Percentiles rank a stretch among this genome's conserved stretches.
Conservation (phyloP, 2,797 vertebrate species). For the Rhynchotus rufescens region DNA sequence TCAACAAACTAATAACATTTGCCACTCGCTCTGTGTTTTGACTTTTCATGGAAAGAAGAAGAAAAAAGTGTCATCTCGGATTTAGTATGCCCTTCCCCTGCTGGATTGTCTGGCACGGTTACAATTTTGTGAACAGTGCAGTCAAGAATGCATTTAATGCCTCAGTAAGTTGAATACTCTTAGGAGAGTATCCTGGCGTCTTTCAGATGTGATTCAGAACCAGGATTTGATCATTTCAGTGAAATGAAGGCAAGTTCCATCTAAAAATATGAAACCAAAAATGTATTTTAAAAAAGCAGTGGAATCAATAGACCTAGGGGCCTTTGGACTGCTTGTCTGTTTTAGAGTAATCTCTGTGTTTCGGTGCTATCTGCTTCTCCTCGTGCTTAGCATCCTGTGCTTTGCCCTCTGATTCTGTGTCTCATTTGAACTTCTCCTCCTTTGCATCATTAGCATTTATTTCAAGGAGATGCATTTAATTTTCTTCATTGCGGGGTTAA, state of each 20-base stretch:
- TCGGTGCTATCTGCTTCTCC: neutral
- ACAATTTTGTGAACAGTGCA: neutral
- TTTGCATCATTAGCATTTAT: neutral
- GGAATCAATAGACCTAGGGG: neutral
- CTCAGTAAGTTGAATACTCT: neutral
- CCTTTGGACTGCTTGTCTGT: neutral
- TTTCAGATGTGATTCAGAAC: neutral
- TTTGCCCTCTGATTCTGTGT: neutral
- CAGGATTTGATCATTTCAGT: neutral
- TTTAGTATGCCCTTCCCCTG: neutral
- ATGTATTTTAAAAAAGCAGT: neutral
- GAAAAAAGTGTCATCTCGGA: neutral
- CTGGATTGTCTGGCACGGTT: neutral
- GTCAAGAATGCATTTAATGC: conserved; percentile 10
- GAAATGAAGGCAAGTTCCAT: neutral
- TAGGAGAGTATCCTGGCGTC: neutral
- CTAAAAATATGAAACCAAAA: neutral
- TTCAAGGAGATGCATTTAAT: neutral
- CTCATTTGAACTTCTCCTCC: neutral
- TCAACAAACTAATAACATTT: neutral
- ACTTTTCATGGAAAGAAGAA: neutral
- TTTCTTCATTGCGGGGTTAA: neutral
- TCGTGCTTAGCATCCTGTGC: neutral
- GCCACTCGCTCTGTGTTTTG: neutral
- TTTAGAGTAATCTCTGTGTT: neutral